Evolutionary conservation across 2,113 vertebrate species (phyloP), one percentile per base, ranked within the genome.

Genomic region (Furnarius figulus): DNA sequence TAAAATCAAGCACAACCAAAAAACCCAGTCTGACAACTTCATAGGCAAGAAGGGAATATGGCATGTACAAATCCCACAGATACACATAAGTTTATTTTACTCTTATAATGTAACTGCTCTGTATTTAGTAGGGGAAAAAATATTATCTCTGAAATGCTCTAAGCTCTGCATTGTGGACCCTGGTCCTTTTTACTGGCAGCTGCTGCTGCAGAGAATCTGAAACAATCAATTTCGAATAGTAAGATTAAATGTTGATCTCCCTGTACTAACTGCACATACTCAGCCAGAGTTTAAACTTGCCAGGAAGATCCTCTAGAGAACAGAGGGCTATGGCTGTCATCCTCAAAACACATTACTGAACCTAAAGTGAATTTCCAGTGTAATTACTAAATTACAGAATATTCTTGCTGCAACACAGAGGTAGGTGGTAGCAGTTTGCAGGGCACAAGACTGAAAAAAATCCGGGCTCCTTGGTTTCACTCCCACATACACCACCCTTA

Each of bases 221-320:
- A 96, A 90, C 50, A 72, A 87, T 12, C 52, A 42, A 44, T 19
- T 47, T 88, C 78, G 94, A 91, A 96, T 94, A 55, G 23, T 0
- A 39, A 93, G 55, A 92, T 2, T 53, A 88, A 85, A 85, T 10
- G 39, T 33, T 84, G 37, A 86, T 81, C 50, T 87, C 85, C 55
- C 73, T 73, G 67, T 79, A 74, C n/a, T 24, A 81, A 87, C 59
- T 55, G 37, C 77, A 73, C 67, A 39, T 53, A 74, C 53, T 67
- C 82, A 85, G 39, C 17, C 79, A 1, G 12, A 94, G 83, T 77
- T 95, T 89, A 72, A 94, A 90, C 85, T 89, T 95, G 80, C 27
- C 53, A 82, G n/a, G 20, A 61, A 66, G 20, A 55, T 47, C 42
- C 63, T 95, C 73, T 52, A 42, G 76, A 94, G 86, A 89, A 78